Evolutionary conservation across 1,140 invertebrate species (phyloP).

Genomic region (Diabrotica virgifera): DNA sequence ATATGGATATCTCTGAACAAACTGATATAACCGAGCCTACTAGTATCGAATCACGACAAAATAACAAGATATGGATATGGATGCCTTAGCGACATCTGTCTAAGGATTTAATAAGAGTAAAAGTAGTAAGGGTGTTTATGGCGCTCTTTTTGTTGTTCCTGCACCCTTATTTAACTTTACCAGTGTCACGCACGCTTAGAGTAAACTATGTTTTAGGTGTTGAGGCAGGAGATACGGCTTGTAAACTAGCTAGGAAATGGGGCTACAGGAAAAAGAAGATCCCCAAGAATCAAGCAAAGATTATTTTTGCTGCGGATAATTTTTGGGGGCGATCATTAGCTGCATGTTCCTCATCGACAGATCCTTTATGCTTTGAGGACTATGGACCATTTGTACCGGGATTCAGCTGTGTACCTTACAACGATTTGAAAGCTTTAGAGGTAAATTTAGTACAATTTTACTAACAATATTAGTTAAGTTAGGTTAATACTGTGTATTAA

Average conservation of each 20-base stretch:
- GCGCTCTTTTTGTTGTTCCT: too few relatives aligned
- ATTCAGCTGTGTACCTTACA: slow-evolving; percentile 83
- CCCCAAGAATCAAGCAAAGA: slow-evolving; percentile 82
- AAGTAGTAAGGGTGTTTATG: too few relatives aligned
- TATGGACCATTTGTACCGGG: slow-evolving; percentile 98
- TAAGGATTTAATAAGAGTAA: too few relatives aligned
- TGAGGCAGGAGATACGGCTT: slow-evolving; percentile 94
- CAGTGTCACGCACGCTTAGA: too few relatives aligned
- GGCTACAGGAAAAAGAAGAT: slow-evolving; percentile 91
- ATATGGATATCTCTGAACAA: too few relatives aligned
- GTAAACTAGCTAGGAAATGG: slow-evolving; percentile 93
- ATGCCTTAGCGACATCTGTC: too few relatives aligned
- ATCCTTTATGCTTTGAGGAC: slow-evolving; percentile 79
- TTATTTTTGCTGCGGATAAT: slow-evolving; percentile 93
- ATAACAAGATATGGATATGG: too few relatives aligned
- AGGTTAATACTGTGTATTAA: too few relatives aligned
- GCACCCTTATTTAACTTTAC: too few relatives aligned
- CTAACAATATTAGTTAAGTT: too few relatives aligned
- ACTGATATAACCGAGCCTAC: too few relatives aligned
- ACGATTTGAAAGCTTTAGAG: slow-evolving; percentile 81
- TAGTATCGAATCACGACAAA: too few relatives aligned
- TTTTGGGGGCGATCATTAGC: slow-evolving; percentile 97
- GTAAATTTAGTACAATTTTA: slow-evolving; percentile 47
- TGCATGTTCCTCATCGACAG: slow-evolving; percentile 91
- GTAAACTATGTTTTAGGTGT: slow-evolving; percentile 59